These are phyloP conservation scores for Lordiphosa stackelbergi DNA, from an alignment of 1,140 invertebrate genomes.

Conservation along the genomic window DNA sequence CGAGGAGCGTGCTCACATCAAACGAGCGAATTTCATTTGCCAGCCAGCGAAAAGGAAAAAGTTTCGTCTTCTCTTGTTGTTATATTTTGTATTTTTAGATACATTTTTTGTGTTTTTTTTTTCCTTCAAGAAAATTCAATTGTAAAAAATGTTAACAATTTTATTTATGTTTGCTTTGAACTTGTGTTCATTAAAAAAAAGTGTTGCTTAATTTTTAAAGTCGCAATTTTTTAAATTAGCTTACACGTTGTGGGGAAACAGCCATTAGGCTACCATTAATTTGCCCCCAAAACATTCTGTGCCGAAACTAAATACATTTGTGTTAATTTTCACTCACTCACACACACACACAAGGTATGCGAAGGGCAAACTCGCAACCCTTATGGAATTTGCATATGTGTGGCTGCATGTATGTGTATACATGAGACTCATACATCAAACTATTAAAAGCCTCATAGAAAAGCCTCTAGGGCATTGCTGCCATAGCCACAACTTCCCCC, in stretches of 20 bases:
- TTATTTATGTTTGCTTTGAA: constrained; percentile 76
- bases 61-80: constrained; percentile 37
- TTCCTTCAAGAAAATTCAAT: constrained; percentile 55
- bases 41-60: constrained; percentile 68
- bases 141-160: constrained; percentile 70
- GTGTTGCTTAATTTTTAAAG: constrained; percentile 24
- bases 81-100: constrained; percentile 30
- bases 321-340: constrained; percentile 55
- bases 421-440: constrained; percentile 62
- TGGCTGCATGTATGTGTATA: constrained; percentile 42
- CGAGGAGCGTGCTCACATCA: constrained; percentile 64
- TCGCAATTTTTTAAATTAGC: constrained; percentile 40
- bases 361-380: constrained; percentile 12
- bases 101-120: constrained; percentile 14
- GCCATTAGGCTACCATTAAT: constrained; percentile 50
- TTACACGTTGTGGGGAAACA: constrained; percentile 33
- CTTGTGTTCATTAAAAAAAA: constrained; percentile 62
- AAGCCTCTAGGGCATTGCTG: constrained; percentile 55
- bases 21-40: constrained; percentile 71
- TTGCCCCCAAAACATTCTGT: constrained; percentile 47
- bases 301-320: constrained; percentile 70
- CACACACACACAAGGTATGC: constrained; percentile 29
- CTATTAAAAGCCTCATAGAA: constrained; percentile 67
- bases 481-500: constrained; percentile 41
- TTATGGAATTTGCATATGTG: constrained; percentile 70